phyloP scores from a whole-genome alignment of 64 coral and sea anemone species.

The Stichodactyla mertensii region DNA sequence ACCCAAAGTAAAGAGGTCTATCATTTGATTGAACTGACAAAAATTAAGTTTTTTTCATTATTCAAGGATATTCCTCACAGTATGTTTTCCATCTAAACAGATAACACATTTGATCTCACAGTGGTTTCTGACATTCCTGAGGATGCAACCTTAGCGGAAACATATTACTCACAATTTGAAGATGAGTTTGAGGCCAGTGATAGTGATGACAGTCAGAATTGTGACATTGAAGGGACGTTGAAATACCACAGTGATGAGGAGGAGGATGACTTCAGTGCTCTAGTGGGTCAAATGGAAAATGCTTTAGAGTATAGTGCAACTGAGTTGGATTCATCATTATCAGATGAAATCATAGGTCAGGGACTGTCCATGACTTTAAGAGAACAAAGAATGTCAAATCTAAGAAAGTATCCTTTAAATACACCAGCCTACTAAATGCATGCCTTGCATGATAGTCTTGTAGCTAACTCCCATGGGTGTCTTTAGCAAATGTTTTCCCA shows the following conservation, averaged over 20 bases:
- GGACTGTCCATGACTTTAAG: slow-evolving; percentile 50
- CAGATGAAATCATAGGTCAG: slow-evolving; percentile 50
- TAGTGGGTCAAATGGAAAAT: slow-evolving; percentile 79
- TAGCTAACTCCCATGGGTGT: too few species aligned
- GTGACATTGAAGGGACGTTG: slow-evolving; percentile 23
- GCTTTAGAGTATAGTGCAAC: slow-evolving; percentile 68
- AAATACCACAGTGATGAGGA: slow-evolving; percentile 29
- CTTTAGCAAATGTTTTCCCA: too few species aligned
- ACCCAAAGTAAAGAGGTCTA: too few species aligned
- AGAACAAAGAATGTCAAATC: slow-evolving; percentile 66
- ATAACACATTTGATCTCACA: slow-evolving; percentile 51
- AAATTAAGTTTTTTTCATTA: neutral
- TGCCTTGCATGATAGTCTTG: too few species aligned
- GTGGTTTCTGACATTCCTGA: slow-evolving; percentile 79
- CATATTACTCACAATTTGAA: slow-evolving; percentile 98
- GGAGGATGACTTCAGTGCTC: slow-evolving; percentile 70
- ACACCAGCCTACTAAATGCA: too few species aligned
- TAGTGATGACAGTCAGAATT: slow-evolving; percentile 11
- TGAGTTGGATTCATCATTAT: slow-evolving; percentile 32
- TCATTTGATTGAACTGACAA: too few species aligned
- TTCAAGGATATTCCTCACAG: neutral
- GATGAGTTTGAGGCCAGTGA: slow-evolving; percentile 90
- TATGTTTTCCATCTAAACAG: neutral
- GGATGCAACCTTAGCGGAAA: slow-evolving; percentile 82
- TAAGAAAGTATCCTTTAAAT: slow-evolving; percentile 85